Base-by-base conservation (phyloP, 2,797 vertebrate species). In the Tangara arthus region DNA sequence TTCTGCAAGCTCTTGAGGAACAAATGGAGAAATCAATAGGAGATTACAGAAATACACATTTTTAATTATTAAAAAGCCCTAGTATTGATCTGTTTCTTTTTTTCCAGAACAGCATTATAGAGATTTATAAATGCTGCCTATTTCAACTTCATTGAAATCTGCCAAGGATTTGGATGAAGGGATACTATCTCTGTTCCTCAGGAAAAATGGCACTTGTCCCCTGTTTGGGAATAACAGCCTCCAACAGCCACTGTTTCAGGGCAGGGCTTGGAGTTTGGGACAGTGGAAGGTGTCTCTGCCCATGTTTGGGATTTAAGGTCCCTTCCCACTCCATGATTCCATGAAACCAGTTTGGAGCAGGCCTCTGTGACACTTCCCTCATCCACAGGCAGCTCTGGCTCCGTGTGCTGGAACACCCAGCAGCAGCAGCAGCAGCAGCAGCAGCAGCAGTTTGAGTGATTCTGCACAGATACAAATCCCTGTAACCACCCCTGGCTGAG, bases 61-160 rank as follows among this genome's bases (percentile, higher is more conserved):
- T 97, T 97, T 97, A 98, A 98, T 98, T 97, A 98, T 98, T 97
- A 96, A 98, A 94, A 94, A 96, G 94, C 93, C 83, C 60, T 57
- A 24, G 24, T 93, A 97, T 97, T 73, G 97, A 98, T 97, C 95
- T 53, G 94, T 72, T 91, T 89, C 81, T 39, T 96, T 93, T 96
- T 95, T 89, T 11, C 39, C 41, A 97, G 93, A 96, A 96, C 91
- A 96, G 95, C 95, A 94, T 95, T 90, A 91, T 24, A 49, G 73
- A 94, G 97, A 97, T 94, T 96, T 94, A 94, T 81, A 97, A 95
- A 95, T 10, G 35, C 11, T 50, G 46, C 66, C 79, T 75, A 64
- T 91, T 92, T 63, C 53, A 59, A 47, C 80, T 89, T 18, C 28
- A 70, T 55, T 91, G 66, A 90, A 92, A 94, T 65, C 91, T 70